Evolutionary conservation across 2,113 vertebrate genomes (phyloP).

Genomic region (Erpornis zantholeuca): DNA sequence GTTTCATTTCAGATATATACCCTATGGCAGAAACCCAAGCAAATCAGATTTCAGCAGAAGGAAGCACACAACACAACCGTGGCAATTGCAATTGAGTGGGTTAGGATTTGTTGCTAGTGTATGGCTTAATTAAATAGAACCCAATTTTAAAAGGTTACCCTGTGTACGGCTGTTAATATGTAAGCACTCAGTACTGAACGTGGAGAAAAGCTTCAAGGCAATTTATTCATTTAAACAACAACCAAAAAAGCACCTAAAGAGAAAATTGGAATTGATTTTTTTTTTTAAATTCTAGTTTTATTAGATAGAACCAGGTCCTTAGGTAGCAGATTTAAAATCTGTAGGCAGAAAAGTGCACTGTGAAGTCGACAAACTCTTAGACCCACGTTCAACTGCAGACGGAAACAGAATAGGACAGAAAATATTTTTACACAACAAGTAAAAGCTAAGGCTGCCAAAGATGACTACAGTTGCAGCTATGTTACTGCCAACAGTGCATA

Average conservation of each 20-base stretch:
- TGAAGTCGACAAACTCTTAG: neutral
- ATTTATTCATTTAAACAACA: neutral
- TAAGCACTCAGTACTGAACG: neutral
- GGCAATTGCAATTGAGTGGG: conserved; percentile 5
- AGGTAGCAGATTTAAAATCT: neutral
- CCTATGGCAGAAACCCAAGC: conserved; percentile 30
- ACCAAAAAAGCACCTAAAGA: neutral
- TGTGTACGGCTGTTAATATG: conserved; percentile 7
- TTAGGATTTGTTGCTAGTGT: neutral
- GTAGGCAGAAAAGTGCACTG: neutral
- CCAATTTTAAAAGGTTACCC: conserved; percentile 28
- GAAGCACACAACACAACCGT: neutral
- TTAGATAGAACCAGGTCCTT: neutral
- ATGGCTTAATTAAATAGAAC: conserved; percentile 48
- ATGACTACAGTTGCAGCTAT: conserved; percentile 1
- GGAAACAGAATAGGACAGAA: conserved; percentile 16
- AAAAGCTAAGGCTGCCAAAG: conserved; percentile 15
- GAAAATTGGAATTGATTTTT: neutral
- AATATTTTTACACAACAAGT: conserved; percentile 27
- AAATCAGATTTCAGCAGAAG: conserved; percentile 41
- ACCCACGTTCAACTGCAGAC: neutral
- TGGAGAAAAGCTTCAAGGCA: neutral
- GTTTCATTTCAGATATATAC: neutral
- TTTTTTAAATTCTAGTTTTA: neutral
- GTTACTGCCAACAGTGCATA: conserved; percentile 16